These are phyloP conservation scores for Cheilosia grossa DNA, from an alignment of 2,888 invertebrate genomes.

Conservation along the genomic window DNA sequence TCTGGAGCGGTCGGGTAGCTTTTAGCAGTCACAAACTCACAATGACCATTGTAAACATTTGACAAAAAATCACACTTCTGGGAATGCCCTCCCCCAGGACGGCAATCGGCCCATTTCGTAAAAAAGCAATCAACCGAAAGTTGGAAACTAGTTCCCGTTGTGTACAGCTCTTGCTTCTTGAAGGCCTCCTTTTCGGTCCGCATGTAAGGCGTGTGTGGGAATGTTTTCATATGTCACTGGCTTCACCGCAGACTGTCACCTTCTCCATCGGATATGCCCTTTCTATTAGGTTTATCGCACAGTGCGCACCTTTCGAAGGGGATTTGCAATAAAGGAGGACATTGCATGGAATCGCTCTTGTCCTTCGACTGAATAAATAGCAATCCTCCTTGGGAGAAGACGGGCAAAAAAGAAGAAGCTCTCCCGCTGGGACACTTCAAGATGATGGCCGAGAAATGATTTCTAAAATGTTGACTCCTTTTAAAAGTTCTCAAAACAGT, in stretches of 20 bases:
- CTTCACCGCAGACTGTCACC: background rate
- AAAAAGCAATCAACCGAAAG: slow-evolving; percentile 22
- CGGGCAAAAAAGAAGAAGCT: background rate
- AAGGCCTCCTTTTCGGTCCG: background rate
- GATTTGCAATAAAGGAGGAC: background rate
- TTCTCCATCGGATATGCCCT: background rate
- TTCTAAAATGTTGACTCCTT: slow-evolving; percentile 38
- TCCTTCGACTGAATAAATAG: slow-evolving; percentile 4
- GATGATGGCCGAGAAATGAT: slow-evolving; percentile 25
- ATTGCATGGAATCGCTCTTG: background rate
- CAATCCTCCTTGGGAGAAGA: slow-evolving; percentile 11
- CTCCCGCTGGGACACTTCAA: slow-evolving; percentile 29
- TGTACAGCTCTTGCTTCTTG: background rate
- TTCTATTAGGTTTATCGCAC: slow-evolving; percentile 8
- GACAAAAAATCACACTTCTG: slow-evolving; percentile 29
- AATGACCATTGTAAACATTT: slow-evolving; percentile 41
- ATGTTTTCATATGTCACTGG: background rate
- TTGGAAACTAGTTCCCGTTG: slow-evolving; percentile 13
- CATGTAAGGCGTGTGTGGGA: background rate
- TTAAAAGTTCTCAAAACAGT: slow-evolving; percentile 33
- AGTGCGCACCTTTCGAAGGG: background rate
- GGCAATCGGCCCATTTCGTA: background rate
- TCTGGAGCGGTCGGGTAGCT: slow-evolving; percentile 12
- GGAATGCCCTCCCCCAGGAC: slow-evolving; percentile 12
- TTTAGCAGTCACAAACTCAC: slow-evolving; percentile 36